These are phyloP conservation scores for Hyphantria cunea DNA, from an alignment of 1,140 invertebrate genomes.

Conservation along the genomic window DNA sequence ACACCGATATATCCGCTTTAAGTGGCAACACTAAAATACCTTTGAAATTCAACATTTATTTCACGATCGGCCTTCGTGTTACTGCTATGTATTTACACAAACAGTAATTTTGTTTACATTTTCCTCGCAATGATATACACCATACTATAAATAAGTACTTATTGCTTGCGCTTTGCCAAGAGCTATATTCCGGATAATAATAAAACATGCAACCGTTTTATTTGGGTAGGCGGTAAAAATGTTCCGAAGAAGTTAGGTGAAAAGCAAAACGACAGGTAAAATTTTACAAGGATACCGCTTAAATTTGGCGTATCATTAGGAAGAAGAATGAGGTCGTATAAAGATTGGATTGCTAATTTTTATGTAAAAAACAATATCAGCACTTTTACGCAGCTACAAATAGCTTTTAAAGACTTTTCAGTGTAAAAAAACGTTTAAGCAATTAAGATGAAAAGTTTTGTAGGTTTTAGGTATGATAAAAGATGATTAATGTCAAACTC, in stretches of 20 bases:
- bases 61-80: constrained; percentile 33
- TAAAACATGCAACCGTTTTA: constrained; percentile 23
- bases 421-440: no score
- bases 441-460: no score
- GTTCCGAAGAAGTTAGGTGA: not conserved
- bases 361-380: no score
- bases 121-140: constrained; percentile 49
- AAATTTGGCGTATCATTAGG: no score
- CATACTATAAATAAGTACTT: constrained; percentile 36
- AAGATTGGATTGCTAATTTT: no score
- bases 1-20: not conserved
- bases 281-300: not conserved
- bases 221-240: constrained; percentile 14
- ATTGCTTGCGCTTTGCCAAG: constrained; percentile 28
- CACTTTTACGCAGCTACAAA: no score
- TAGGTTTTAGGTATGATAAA: no score
- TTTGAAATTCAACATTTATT: constrained; percentile 5
- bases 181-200: constrained; percentile 31
- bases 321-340: no score
- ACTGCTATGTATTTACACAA: constrained; percentile 50
- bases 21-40: not conserved
- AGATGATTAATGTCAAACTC: no score
- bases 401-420: no score
- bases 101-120: constrained; percentile 58
- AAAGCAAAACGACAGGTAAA: not conserved